Percentiles rank a stretch among this genome's conserved stretches.
Evolutionary conservation across 2,888 invertebrate genomes (phyloP).

Genomic region (Caenorhabditis drosophilae): DNA sequence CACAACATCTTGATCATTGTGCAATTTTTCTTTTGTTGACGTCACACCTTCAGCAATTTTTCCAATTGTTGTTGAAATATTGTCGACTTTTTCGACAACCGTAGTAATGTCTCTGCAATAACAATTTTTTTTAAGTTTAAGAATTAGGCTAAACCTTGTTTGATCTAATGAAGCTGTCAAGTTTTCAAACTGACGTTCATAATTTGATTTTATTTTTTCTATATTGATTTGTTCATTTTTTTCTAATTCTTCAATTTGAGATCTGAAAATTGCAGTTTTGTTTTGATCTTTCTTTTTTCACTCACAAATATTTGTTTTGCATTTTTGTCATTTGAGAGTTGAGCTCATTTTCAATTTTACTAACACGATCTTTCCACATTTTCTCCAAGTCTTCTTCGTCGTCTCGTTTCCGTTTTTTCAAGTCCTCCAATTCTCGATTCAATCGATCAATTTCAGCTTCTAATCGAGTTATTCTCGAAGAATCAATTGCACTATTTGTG

Average conservation of each 20-base stretch:
- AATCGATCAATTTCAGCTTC: conserved; percentile 29
- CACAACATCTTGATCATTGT: conserved; percentile 25
- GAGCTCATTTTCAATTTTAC: conserved; percentile 4
- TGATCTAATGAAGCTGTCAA: conserved; percentile 36
- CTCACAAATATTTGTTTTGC: conserved; percentile 2
- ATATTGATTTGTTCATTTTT: conserved; percentile 43
- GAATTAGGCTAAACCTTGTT: too few relatives aligned
- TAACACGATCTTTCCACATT: conserved; percentile 24
- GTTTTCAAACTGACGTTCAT: conserved; percentile 44
- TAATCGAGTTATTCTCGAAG: conserved; percentile 6
- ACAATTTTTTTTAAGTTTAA: background rate
- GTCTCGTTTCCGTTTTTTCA: conserved; percentile 24
- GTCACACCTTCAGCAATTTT: conserved; percentile 37
- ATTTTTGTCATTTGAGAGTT: background rate
- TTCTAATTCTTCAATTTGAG: conserved; percentile 33
- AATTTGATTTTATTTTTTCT: conserved; percentile 36
- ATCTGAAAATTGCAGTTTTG: conserved; percentile 14
- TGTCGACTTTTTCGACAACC: conserved; percentile 48
- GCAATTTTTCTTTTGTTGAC: conserved; percentile 21
- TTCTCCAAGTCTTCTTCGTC: conserved; percentile 33
- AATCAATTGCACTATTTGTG: conserved; percentile 3
- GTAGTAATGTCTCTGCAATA: conserved; percentile 21
- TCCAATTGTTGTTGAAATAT: conserved; percentile 31
- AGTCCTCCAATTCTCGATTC: conserved; percentile 32
- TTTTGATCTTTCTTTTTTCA: background rate